Evolutionary conservation across 2,888 invertebrate genomes (phyloP).

Genomic region (Bugulina stolonifera): DNA sequence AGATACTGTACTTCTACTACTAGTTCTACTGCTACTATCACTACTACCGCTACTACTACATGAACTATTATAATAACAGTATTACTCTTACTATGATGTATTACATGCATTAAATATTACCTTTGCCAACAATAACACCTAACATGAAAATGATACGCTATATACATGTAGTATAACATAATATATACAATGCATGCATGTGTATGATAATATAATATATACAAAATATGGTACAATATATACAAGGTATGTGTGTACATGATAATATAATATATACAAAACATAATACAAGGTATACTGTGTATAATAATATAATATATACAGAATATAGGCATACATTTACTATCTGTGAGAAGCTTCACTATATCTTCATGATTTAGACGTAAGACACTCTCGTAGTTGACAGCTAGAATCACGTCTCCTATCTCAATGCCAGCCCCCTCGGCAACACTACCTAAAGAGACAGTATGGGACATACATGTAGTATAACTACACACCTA

Average conservation of each 20-base stretch:
- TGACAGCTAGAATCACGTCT: constrained; percentile 85
- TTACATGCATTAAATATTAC: too few species aligned
- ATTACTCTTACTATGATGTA: too few species aligned
- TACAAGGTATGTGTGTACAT: not conserved
- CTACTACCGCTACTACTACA: too few species aligned
- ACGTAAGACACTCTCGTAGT: constrained; percentile 82
- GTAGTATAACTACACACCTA: not conserved
- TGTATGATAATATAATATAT: not conserved
- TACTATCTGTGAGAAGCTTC: constrained; percentile 62
- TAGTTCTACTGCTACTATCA: too few species aligned
- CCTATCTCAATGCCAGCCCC: constrained; percentile 85
- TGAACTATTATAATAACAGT: too few species aligned
- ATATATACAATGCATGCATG: not conserved
- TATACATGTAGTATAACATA: not conserved
- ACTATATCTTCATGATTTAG: constrained; percentile 89
- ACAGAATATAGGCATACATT: too few species aligned
- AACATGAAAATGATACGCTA: too few species aligned
- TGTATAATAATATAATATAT: too few species aligned
- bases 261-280: not conserved
- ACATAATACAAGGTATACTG: too few species aligned
- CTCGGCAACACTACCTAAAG: constrained; percentile 75
- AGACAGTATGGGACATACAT: not conserved
- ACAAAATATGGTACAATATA: not conserved
- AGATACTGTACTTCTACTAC: too few species aligned
- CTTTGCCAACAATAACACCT: too few species aligned